Base-by-base conservation (phyloP, 2,888 invertebrate genomes). In the Acronicta psi region DNA sequence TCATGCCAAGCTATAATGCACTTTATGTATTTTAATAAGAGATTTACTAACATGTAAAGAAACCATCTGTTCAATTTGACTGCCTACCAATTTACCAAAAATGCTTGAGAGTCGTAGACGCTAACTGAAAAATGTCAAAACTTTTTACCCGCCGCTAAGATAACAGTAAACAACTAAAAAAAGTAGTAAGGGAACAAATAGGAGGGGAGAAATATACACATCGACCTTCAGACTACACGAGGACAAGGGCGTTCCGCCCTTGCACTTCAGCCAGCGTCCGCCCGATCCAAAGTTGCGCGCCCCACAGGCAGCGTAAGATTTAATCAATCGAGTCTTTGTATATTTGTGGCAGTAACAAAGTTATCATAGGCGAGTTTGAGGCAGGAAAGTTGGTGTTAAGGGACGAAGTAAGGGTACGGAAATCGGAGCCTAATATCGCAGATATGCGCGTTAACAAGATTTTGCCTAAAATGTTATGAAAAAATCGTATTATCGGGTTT, bases 321-420 rank as follows among this genome's bases (percentile, higher is more conserved):
- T 64, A 59, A 71, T 65, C 57, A 54, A 52, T 41, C 29, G 38
- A 37, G 42, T 49, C 43, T 58, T n/a, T 64, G 57, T 63, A 69
- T 47, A 64, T 72, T 56, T 60, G 50, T 60, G 55, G 53, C 40
- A 62, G 66, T 64, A 80, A 71, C 69, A 47, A 58, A 77, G 71
- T 75, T 80, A 73, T 79, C 59, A 66, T 57, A 64, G 74, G 49
- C 40, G 37, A 69, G 29, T 65, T 60, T 60, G 65, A 66, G 70
- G 66, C 41, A 61, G 69, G 64, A 69, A 68, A 68, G 73, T 82
- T 81, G 63, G 76, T 78, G 64, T 70, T 79, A 71, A 78, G 84
- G 86, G 84, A 79, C 84, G 75, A 80, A 82, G 77, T 79, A 85
- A 83, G 88, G 86, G 87, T 89, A 89, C 87, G 90, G 34, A n/a